These are phyloP conservation scores for Lapara coniferarum DNA, from an alignment of 2,888 invertebrate genomes.

Conservation along the genomic window DNA sequence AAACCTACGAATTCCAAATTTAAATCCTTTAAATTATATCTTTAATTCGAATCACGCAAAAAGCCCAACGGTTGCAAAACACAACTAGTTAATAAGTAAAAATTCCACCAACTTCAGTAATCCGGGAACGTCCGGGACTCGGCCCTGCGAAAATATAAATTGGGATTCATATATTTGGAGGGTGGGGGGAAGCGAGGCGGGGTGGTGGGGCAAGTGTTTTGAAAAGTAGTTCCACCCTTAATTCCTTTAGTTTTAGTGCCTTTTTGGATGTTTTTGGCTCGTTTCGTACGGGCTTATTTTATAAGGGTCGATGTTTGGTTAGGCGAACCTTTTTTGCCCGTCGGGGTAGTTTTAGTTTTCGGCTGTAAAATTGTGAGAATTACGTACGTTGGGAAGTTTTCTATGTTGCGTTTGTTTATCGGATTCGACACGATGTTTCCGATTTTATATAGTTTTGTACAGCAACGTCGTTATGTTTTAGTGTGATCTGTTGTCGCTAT, in stretches of 20 bases:
- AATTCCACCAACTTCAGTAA: slow-evolving; percentile 23
- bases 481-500: slow-evolving; percentile 39
- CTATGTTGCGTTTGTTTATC: slow-evolving; percentile 32
- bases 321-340: slow-evolving; percentile 81
- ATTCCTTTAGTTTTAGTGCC: slow-evolving; percentile 83
- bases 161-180: slow-evolving; percentile 76
- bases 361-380: slow-evolving; percentile 68
- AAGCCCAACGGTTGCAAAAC: slow-evolving; percentile 12
- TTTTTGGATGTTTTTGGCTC: slow-evolving; percentile 79
- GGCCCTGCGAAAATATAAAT: slow-evolving; percentile 74
- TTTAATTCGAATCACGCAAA: not conserved
- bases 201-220: slow-evolving; percentile 73
- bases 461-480: slow-evolving; percentile 35
- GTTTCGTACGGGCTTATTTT: slow-evolving; percentile 64
- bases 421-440: slow-evolving; percentile 28
- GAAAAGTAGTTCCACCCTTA: slow-evolving; percentile 80
- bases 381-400: slow-evolving; percentile 60
- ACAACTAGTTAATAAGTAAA: slow-evolving; percentile 24
- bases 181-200: slow-evolving; percentile 49
- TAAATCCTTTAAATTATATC: not conserved
- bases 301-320: slow-evolving; percentile 82
- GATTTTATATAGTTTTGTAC: slow-evolving; percentile 19
- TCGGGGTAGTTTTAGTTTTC: slow-evolving; percentile 73
- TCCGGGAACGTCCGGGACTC: slow-evolving; percentile 19
- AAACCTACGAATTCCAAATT: slow-evolving; percentile 2